A percentile compares a stretch with the other conserved stretches of the same genome.
Evolutionary conservation across 2,888 invertebrate genomes (phyloP).

Genomic region (Melanostoma mellinum): DNA sequence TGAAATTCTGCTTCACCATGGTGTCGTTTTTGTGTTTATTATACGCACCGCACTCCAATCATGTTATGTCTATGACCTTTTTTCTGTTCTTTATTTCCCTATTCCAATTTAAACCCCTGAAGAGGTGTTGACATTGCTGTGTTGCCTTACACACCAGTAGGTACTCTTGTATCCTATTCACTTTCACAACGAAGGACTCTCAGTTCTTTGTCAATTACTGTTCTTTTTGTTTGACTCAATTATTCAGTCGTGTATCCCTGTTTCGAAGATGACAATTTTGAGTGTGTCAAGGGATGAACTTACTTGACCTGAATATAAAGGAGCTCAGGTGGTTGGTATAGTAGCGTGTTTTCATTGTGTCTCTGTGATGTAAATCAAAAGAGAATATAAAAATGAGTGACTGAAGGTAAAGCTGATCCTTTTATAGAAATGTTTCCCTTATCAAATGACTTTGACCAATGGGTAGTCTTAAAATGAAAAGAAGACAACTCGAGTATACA

Average conservation of each 20-base stretch:
- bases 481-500: neutral
- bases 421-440: neutral
- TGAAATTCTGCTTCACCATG: too few relatives aligned
- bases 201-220: slow-evolving; percentile 23
- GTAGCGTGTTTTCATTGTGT: neutral
- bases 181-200: neutral
- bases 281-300: slow-evolving; percentile 28
- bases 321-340: slow-evolving; percentile 23
- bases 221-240: slow-evolving; percentile 12
- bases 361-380: slow-evolving; percentile 16
- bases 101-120: neutral
- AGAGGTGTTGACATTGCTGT: slow-evolving; percentile 25
- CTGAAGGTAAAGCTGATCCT: neutral
- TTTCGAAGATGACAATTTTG: slow-evolving; percentile 37
- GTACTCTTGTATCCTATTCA: neutral
- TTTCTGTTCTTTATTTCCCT: neutral
- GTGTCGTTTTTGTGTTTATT: too few relatives aligned
- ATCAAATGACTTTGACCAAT: slow-evolving; percentile 2
- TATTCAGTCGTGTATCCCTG: slow-evolving; percentile 19
- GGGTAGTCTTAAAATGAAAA: neutral
- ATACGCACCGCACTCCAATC: too few relatives aligned
- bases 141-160: slow-evolving; percentile 14
- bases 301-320: slow-evolving; percentile 30
- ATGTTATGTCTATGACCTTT: too few relatives aligned
- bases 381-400: slow-evolving; percentile 7